Evolutionary conservation across 64 coral and sea anemone species (phyloP).

Genomic region (Dendronephthya gigantea): DNA sequence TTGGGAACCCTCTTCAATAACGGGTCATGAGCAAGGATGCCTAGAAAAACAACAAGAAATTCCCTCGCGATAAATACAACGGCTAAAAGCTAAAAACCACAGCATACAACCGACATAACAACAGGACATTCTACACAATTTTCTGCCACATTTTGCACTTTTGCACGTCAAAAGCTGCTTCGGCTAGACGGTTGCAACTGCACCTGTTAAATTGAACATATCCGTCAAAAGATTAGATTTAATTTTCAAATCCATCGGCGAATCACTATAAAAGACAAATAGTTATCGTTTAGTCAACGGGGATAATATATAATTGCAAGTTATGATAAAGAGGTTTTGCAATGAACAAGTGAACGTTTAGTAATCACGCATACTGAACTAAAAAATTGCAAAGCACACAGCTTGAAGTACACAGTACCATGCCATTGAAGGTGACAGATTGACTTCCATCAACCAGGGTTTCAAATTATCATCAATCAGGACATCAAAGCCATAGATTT

Average conservation of each 20-base stretch:
- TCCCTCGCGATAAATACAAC: too few relatives aligned
- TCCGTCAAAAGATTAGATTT: conserved; percentile 94
- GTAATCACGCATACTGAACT: too few relatives aligned
- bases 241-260: conserved; percentile 89
- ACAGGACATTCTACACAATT: too few relatives aligned
- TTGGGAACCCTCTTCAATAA: conserved; percentile 52
- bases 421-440: conserved; percentile 85
- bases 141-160: too few relatives aligned
- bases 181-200: too few relatives aligned
- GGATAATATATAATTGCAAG: not conserved
- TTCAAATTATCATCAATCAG: conserved; percentile 85
- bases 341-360: too few relatives aligned
- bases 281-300: too few relatives aligned
- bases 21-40: conserved; percentile 85
- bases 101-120: too few relatives aligned
- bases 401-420: conserved; percentile 63
- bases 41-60: conserved; percentile 13
- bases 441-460: conserved; percentile 90
- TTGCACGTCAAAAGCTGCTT: not conserved
- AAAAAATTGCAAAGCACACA: too few relatives aligned
- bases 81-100: too few relatives aligned
- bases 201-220: conserved; percentile 92
- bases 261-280: conserved; percentile 43
- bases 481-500: conserved; percentile 97
- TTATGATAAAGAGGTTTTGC: not conserved